Evolutionary conservation across 2,797 vertebrate genomes (phyloP), one percentile per base, ranked within the genome.

Genomic region (Neosilurus mollespiculum): DNA sequence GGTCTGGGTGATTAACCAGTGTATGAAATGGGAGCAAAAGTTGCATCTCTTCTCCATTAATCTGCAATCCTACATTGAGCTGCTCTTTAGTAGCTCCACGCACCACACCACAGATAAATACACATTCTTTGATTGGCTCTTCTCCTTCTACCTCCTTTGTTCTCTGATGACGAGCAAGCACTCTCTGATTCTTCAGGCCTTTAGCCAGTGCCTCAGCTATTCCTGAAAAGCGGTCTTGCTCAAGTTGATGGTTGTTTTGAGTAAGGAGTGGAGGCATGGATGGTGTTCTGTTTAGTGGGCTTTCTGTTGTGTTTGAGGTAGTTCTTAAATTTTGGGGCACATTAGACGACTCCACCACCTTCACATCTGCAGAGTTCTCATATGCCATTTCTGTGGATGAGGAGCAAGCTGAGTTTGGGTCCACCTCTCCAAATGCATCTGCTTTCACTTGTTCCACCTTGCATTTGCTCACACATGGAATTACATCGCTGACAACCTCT

Each of bases 381-480:
- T 94, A 96, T 78, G 96, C 96, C 26, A 96, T 97, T 82, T 98
- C 97, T 0, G 96, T 97, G 83, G 96, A 96, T 5, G 95, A 96
- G 15, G 95, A 98, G 67, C 94, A 94, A 24, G 94, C 91, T 0
- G 96, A 96, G 89, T 91, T 92, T 6, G 91, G 91, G 83, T 91
- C 80, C 43, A 87, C 91, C 64, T 94, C 93, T 7, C 90, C 87
- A 80, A 83, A 87, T 59, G 64, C 67, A 65, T 93, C 93, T 37
- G 89, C 86, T 75, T 91, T 92, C 24, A 85, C 85, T 37, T 77
- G 72, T 54, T 87, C 87, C 81, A 88, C 73, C 69, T 91, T 87
- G 86, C 89, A 91, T 86, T 92, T 90, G 86, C 80, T 49, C 67
- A 66, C 81, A 14, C 58, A 62, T n/a, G 70, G 64, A 58, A 82